Evolutionary conservation across 2,888 invertebrate species (phyloP).

Genomic region (Neocrepidodera transversa): DNA sequence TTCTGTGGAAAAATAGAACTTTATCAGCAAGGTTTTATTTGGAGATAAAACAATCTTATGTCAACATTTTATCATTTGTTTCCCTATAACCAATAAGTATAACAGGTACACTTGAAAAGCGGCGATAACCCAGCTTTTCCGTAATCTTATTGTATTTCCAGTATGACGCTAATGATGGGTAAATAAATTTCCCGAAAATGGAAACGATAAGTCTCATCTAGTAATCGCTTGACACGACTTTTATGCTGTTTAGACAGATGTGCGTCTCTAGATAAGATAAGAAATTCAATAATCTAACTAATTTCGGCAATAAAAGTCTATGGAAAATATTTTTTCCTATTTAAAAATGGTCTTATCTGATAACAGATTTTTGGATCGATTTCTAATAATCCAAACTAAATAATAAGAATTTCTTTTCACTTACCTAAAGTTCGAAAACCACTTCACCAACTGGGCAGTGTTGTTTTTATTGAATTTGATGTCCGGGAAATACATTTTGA

Average conservation of each 20-base stretch:
- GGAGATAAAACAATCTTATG: not conserved
- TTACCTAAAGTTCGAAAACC: conserved; percentile 99
- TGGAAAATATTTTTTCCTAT: too few relatives aligned
- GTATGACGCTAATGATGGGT: conserved; percentile 30
- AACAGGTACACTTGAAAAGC: conserved; percentile 7
- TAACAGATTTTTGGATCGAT: too few relatives aligned
- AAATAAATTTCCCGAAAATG: conserved; percentile 33
- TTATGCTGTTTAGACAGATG: conserved; percentile 51
- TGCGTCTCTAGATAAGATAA: conserved; percentile 50
- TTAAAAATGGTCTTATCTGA: too few relatives aligned
- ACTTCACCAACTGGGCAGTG: conserved; percentile 99
- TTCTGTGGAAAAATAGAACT: too few relatives aligned
- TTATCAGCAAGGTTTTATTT: too few relatives aligned
- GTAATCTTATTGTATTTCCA: conserved; percentile 29
- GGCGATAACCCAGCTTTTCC: conserved; percentile 18
- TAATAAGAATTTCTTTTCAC: conserved; percentile 60
- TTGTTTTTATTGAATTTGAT: conserved; percentile 99
- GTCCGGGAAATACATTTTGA: conserved; percentile 99
- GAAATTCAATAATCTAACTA: conserved; percentile 51
- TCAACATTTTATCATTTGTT: not conserved
- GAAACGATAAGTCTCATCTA: too few relatives aligned
- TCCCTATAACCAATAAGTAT: not conserved
- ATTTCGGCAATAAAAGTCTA: conserved; percentile 51
- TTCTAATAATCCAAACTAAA: too few relatives aligned
- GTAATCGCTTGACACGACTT: conserved; percentile 37